Percentiles rank a stretch among this genome's conserved stretches.
These are phyloP conservation scores for Papilio gigon DNA, from an alignment of 2,888 invertebrate species.

Conservation along the genomic window DNA sequence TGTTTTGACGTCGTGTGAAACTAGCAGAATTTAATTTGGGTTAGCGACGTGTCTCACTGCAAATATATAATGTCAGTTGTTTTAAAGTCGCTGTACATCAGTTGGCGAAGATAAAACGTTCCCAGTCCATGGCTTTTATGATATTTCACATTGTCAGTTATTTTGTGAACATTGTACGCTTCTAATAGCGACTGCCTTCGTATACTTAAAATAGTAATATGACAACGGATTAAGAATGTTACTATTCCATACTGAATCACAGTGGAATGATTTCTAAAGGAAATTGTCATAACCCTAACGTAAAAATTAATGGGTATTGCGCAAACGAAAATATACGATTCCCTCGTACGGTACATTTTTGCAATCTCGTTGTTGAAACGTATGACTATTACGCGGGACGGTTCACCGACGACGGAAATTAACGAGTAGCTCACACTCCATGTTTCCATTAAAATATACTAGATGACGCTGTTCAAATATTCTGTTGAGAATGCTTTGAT, in stretches of 20 bases:
- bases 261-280: background rate
- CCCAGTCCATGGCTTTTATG: too few relatives aligned
- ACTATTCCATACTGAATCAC: background rate
- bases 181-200: too few relatives aligned
- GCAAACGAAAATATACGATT: background rate
- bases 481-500: background rate
- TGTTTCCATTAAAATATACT: background rate
- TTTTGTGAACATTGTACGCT: too few relatives aligned
- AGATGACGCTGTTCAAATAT: background rate
- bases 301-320: conserved; percentile 7
- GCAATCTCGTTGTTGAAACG: background rate
- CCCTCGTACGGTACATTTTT: background rate
- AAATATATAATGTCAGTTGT: conserved; percentile 28
- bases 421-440: background rate
- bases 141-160: too few relatives aligned
- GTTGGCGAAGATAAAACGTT: background rate
- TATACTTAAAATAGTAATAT: background rate
- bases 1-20: background rate
- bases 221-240: too few relatives aligned
- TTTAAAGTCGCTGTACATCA: background rate
- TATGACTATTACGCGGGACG: conserved; percentile 6
- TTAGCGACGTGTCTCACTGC: background rate
- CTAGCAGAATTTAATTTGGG: background rate
- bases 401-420: background rate
- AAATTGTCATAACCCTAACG: background rate